phyloP scores from a whole-genome alignment of 2,113 vertebrate genomes.

The Oryzias celebensis region DNA sequence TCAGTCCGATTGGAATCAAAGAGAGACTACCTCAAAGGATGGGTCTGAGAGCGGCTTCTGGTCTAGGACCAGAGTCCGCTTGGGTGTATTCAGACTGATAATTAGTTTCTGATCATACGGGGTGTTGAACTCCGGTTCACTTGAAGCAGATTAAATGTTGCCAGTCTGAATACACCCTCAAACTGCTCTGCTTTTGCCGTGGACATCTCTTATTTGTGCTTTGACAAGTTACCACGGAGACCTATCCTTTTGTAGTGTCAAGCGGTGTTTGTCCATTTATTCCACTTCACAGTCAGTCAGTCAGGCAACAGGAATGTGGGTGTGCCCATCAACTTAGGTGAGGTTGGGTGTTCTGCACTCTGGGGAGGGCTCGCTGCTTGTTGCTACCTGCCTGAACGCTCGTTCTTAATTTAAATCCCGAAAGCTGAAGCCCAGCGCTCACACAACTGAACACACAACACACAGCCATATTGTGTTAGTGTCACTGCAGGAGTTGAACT shows the following conservation, averaged over 20 bases:
- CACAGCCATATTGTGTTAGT: not conserved
- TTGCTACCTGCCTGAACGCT: conserved; percentile 72
- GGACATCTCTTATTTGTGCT: conserved; percentile 53
- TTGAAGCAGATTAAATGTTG: too few species aligned
- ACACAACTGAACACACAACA: conserved; percentile 21
- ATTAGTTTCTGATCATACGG: too few species aligned
- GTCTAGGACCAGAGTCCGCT: too few species aligned
- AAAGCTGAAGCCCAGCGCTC: conserved; percentile 24
- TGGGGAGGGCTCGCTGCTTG: conserved; percentile 65
- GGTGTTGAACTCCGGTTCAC: too few species aligned
- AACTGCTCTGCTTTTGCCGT: conserved; percentile 19
- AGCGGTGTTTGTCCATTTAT: conserved; percentile 42
- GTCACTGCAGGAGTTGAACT: conserved; percentile 1
- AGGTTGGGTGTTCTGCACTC: conserved; percentile 53
- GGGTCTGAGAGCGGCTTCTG: too few species aligned
- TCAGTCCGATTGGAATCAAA: too few species aligned
- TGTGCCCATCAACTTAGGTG: conserved; percentile 55
- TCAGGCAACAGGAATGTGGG: conserved; percentile 76
- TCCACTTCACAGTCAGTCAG: conserved; percentile 45
- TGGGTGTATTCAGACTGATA: too few species aligned
- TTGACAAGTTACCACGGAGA: conserved; percentile 52
- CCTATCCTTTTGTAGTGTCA: conserved; percentile 29
- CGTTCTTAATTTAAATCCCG: conserved; percentile 53
- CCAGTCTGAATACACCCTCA: not conserved
- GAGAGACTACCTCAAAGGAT: too few species aligned